Percentiles rank a stretch among this genome's conserved stretches.
phyloP scores from a whole-genome alignment of 2,888 invertebrate species.

The Hoplodrina blanda region DNA sequence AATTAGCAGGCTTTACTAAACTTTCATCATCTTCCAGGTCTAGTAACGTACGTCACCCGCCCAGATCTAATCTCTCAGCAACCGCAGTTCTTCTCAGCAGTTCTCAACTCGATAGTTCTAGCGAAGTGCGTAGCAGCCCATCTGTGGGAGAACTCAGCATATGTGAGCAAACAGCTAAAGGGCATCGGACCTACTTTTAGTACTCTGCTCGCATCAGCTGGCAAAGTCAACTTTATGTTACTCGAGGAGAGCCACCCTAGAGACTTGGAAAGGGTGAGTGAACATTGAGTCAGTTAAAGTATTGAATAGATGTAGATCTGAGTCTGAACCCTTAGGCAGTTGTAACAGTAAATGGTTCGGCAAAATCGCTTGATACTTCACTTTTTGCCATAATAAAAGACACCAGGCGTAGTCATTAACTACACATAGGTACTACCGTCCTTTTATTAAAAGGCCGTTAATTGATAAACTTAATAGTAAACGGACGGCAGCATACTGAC shows the following conservation, averaged over 20 bases:
- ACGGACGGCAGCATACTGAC: too few species aligned
- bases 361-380: too few species aligned
- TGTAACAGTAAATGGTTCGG: too few species aligned
- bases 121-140: constrained; percentile 92
- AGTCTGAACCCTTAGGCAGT: too few species aligned
- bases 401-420: too few species aligned
- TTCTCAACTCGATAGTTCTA: constrained; percentile 91
- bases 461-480: too few species aligned
- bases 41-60: constrained; percentile 90
- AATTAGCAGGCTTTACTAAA: too few species aligned
- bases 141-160: constrained; percentile 94
- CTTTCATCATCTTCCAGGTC: constrained; percentile 78
- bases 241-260: constrained; percentile 93
- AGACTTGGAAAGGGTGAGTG: constrained; percentile 92
- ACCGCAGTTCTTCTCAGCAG: constrained; percentile 85
- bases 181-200: constrained; percentile 93
- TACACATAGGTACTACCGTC: too few species aligned
- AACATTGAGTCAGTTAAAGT: background rate
- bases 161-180: constrained; percentile 92
- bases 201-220: constrained; percentile 91
- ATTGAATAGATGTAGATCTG: too few species aligned
- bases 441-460: too few species aligned
- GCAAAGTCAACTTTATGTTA: constrained; percentile 92
- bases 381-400: too few species aligned
- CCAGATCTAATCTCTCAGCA: constrained; percentile 72